Base-by-base conservation (phyloP, 2,888 invertebrate species). In the Ephialtes manifestator region DNA sequence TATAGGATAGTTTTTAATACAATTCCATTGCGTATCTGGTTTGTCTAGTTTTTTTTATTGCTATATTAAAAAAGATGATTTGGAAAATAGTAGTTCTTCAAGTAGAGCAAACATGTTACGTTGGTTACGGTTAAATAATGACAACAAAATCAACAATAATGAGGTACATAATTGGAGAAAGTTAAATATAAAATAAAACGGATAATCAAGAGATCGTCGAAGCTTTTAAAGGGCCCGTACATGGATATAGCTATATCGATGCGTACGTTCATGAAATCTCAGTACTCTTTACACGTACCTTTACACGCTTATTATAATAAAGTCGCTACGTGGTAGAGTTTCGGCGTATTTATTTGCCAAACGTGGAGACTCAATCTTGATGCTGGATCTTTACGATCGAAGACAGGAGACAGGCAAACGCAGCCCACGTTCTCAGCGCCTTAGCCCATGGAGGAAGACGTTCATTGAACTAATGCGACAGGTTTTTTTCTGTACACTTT, bases 361-460 rank as follows among this genome's bases (percentile, higher is more conserved):
- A 75, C 48, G 15, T n/a, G 31, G 70, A 51, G 35, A 48, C 63
- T 65, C 48, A 79, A 79, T 79, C 79, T 39, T 71, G 63, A 43
- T 24, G 24, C 71, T 39, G 71, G 65, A 79, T 79, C 71, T 79
- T 71, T 55, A 72, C 63, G 65, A 72, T 79, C 79, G 79, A 53
- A 39, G 39, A 65, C 48, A 48, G 63, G 48, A 60, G n/a, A 60
- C 20, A 13, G 63, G 43, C 55, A 43, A 65, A 55, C 63, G 31
- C 31, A 31, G 8, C 11, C 39, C 15, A 24, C 71, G 13, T 18
- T 71, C 31, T 10, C 31, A n/a, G 18, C 46, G 28, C 31, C 58
- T 65, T 39, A 48, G 28, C 39, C n/a, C 51, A 18, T n/a, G 35
- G 20, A 35, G 13, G 58, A 28, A 43, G 39, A 28, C 39, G 63